A percentile compares a stretch with the other conserved stretches of the same genome.
phyloP scores from a whole-genome alignment of 2,888 invertebrate genomes.

The Seladonia tumulorum region DNA sequence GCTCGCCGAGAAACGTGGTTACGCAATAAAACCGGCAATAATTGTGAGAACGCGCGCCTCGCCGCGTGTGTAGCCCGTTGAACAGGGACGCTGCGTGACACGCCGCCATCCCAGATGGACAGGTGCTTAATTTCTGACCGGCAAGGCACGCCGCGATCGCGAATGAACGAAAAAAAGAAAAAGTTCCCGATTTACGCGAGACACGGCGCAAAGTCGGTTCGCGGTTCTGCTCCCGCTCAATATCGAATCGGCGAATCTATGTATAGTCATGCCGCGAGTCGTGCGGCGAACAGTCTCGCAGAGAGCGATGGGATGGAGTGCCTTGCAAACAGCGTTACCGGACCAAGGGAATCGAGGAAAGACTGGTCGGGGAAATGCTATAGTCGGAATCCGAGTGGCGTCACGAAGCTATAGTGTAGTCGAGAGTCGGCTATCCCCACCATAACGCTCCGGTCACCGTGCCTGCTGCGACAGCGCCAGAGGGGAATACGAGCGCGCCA shows the following conservation, averaged over 20 bases:
- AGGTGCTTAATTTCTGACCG: conserved; percentile 50
- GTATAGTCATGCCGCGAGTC: neutral
- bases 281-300: neutral
- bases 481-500: no score
- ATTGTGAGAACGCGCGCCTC: conserved; percentile 73
- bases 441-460: no score
- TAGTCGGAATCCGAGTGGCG: no score
- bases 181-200: neutral
- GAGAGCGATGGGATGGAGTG: neutral
- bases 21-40: conserved; percentile 75
- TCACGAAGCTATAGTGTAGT: no score
- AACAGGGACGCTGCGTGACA: conserved; percentile 58
- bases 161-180: neutral
- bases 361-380: no score
- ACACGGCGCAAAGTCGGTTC: neutral
- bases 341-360: no score
- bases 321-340: no score
- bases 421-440: no score
- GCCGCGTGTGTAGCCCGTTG: conserved; percentile 5
- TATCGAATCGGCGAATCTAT: neutral
- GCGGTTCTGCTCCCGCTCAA: neutral
- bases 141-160: neutral
- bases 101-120: conserved; percentile 48
- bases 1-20: conserved; percentile 54
- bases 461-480: no score